Evolutionary conservation across 2,113 vertebrate species (phyloP), one percentile per base, ranked within the genome.

Genomic region (Nettapus auritus): DNA sequence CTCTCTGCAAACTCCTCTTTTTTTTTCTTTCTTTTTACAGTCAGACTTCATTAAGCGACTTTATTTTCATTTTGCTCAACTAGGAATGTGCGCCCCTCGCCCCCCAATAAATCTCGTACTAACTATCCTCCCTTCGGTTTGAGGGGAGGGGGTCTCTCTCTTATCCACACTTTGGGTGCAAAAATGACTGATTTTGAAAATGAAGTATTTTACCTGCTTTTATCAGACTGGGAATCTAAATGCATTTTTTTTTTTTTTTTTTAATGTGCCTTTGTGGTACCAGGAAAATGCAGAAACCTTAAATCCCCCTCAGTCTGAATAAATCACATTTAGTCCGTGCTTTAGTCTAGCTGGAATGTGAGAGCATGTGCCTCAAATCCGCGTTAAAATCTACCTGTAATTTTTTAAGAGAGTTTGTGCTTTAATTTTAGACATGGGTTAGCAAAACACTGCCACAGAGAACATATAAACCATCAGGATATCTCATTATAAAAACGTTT

Each of bases 41-140:
- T 19, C 78, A 89, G 93, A 86, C 73, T 90, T 83, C 83, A 93
- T 90, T 85, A 92, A 92, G 56, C 6, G 94, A 46, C 71, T 82
- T 83, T 48, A 80, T 93, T 90, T 94, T 9, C 71, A 4, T 3
- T 81, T 62, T 38, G 79, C 82, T 94, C 52, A 16, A 44, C 62
- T 76, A 68, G 78, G 74, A 86, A 63, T 74, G 20, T 4, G 55
- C 11, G 29, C 60, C 83, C 70, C 80, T 80, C 60, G 36, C 74
- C 67, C 86, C 86, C 55, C 80, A 88, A 75, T 94, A 94, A 94
- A 96, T 93, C 90, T 92, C 66, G 1, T 15, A 34, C 50, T 91
- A 96, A 93, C 29, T 10, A 74, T 31, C 36, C 48, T 5, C 79
- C 44, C 60, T 7, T 22, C 14, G 9, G 59, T 20, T 34, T 25